Evolutionary conservation across 2,888 invertebrate species (phyloP).

Genomic region (Tinea trinotella): DNA sequence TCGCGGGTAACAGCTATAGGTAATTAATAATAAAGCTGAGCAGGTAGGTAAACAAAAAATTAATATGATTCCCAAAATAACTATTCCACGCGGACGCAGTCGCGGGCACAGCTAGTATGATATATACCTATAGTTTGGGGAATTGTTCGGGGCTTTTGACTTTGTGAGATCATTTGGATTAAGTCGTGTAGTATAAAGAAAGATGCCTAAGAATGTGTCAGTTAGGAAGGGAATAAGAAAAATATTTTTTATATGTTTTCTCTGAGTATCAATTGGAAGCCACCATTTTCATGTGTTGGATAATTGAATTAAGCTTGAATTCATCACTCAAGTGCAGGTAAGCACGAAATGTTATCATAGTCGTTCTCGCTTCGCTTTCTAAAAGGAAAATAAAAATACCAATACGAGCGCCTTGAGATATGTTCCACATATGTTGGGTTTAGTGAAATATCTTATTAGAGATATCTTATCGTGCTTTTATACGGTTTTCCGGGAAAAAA

Average conservation of each 20-base stretch:
- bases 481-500: neutral
- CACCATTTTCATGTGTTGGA: conserved; percentile 28
- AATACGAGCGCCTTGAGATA: conserved; percentile 7
- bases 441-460: conserved; percentile 6
- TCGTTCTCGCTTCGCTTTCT: neutral
- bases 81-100: too few species aligned
- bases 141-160: too few species aligned
- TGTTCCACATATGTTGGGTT: conserved; percentile 6
- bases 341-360: conserved; percentile 24
- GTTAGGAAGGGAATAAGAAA: neutral
- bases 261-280: conserved; percentile 28
- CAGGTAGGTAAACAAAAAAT: too few species aligned
- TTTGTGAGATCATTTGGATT: too few species aligned
- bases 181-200: neutral
- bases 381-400: conserved; percentile 11
- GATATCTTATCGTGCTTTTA: conserved; percentile 1
- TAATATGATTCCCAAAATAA: too few species aligned
- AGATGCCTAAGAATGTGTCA: conserved; percentile 10
- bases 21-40: too few species aligned
- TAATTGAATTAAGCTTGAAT: conserved; percentile 47
- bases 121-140: too few species aligned
- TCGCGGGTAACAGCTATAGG: too few species aligned
- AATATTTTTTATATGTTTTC: conserved; percentile 13
- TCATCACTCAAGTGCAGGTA: conserved; percentile 48
- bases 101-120: too few species aligned